Evolutionary conservation across 2,797 vertebrate species (phyloP).

Genomic region (Saguinus oedipus): DNA sequence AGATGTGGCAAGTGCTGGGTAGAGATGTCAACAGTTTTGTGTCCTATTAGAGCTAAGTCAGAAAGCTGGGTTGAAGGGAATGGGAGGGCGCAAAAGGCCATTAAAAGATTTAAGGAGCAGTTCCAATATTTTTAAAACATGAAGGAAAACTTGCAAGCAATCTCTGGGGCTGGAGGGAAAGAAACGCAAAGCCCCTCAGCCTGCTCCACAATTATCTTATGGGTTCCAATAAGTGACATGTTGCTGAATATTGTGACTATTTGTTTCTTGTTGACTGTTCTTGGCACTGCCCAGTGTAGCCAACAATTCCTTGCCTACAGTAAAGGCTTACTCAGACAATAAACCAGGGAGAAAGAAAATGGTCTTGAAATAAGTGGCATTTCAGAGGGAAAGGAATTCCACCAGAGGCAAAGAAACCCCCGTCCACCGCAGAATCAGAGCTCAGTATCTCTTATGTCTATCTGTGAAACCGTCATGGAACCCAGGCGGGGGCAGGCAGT

Average conservation of each 20-base stretch:
- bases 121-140: background rate
- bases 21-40: background rate
- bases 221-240: rapidly evolving
- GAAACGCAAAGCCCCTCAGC: rapidly evolving
- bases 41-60: background rate
- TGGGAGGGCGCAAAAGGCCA: background rate
- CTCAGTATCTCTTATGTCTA: background rate
- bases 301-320: too few species aligned
- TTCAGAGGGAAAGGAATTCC: conserved; percentile 8
- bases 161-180: background rate
- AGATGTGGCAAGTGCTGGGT: too few species aligned
- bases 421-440: rapidly evolving
- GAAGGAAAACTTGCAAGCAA: background rate
- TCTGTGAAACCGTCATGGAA: rapidly evolving
- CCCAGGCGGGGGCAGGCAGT: background rate
- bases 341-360: background rate
- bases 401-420: background rate
- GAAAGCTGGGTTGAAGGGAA: background rate
- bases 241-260: background rate
- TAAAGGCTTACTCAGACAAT: background rate
- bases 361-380: background rate
- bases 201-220: rapidly evolving
- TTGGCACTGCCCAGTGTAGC: background rate
- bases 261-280: background rate
- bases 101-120: background rate